Percentiles rank a stretch among this genome's conserved stretches.
These are phyloP conservation scores for Ageneiosus marmoratus DNA, from an alignment of 2,113 vertebrate genomes.

Conservation along the genomic window DNA sequence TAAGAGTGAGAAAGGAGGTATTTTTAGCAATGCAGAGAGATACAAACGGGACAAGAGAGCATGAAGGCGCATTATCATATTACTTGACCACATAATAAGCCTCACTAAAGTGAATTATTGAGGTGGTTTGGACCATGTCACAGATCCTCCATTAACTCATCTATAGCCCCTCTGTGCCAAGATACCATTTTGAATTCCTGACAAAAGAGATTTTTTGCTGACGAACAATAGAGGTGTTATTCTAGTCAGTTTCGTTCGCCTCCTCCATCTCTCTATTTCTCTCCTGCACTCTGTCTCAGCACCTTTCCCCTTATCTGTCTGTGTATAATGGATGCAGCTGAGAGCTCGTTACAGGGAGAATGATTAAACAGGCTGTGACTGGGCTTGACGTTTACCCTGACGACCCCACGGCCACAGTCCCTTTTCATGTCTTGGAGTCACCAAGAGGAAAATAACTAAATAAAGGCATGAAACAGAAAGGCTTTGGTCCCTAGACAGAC, in stretches of 20 bases:
- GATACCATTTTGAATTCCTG: conserved; percentile 61
- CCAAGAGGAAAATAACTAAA: conserved; percentile 64
- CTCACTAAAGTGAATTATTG: conserved; percentile 59
- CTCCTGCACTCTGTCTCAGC: conserved; percentile 13
- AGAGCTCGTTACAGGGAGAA: conserved; percentile 56
- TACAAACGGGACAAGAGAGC: conserved; percentile 30
- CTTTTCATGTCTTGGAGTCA: conserved; percentile 50
- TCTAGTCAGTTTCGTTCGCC: conserved; percentile 51
- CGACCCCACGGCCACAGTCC: conserved; percentile 50
- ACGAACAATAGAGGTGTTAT: conserved; percentile 64
- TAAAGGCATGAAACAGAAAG: conserved; percentile 67
- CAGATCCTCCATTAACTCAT: conserved; percentile 36
- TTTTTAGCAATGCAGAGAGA: conserved; percentile 37
- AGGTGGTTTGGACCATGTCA: conserved; percentile 57
- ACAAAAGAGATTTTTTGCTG: conserved; percentile 49
- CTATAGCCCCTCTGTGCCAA: conserved; percentile 56
- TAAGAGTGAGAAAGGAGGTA: conserved; percentile 22
- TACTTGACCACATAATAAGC: conserved; percentile 61
- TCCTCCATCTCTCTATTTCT: conserved; percentile 22
- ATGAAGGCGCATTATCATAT: conserved; percentile 61
- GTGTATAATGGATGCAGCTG: conserved; percentile 54
- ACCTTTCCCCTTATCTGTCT: conserved; percentile 35
- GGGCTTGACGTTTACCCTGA: conserved; percentile 56
- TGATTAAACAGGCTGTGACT: conserved; percentile 54
- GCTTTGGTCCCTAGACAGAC: conserved; percentile 62